A percentile compares a stretch with the other conserved stretches of the same genome.
Conservation (phyloP, 2,113 vertebrate genomes). For the Pituophis catenifer region DNA sequence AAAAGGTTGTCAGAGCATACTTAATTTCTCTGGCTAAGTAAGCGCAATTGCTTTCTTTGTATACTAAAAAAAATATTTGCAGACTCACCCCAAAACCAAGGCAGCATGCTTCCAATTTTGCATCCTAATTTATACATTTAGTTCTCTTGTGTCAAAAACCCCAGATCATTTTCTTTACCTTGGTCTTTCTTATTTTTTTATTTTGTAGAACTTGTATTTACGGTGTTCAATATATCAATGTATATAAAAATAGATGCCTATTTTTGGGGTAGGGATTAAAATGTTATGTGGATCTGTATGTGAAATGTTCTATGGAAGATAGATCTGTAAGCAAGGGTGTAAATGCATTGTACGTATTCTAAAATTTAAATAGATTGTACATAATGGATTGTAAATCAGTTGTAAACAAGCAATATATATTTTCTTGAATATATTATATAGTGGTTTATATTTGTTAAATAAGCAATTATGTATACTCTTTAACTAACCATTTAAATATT, state of each 20-base stretch:
- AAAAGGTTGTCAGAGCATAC: not conserved
- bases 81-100: slow-evolving; percentile 28
- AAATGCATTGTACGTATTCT: slow-evolving; percentile 75
- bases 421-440: slow-evolving; percentile 79
- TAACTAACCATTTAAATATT: slow-evolving; percentile 74
- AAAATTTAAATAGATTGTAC: slow-evolving; percentile 82
- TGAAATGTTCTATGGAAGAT: slow-evolving; percentile 57
- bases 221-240: slow-evolving; percentile 30
- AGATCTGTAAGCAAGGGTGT: slow-evolving; percentile 60
- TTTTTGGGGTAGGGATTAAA: slow-evolving; percentile 31
- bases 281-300: slow-evolving; percentile 35
- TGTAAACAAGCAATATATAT: slow-evolving; percentile 83
- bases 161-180: not conserved
- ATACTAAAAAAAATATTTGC: not conserved
- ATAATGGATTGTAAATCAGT: slow-evolving; percentile 86
- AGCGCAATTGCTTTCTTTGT: fast-evolving
- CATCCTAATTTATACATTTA: slow-evolving; percentile 59
- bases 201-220: slow-evolving; percentile 49
- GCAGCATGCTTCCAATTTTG: slow-evolving; percentile 48
- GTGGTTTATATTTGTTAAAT: slow-evolving; percentile 82
- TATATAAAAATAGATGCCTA: slow-evolving; percentile 48
- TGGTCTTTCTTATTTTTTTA: slow-evolving; percentile 35
- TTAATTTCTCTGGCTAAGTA: not conserved
- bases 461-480: slow-evolving; percentile 72
- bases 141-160: slow-evolving; percentile 43